Evolutionary conservation across 2,113 vertebrate species (phyloP), one percentile per base, ranked within the genome.

Genomic region (Myotis brandtii): DNA sequence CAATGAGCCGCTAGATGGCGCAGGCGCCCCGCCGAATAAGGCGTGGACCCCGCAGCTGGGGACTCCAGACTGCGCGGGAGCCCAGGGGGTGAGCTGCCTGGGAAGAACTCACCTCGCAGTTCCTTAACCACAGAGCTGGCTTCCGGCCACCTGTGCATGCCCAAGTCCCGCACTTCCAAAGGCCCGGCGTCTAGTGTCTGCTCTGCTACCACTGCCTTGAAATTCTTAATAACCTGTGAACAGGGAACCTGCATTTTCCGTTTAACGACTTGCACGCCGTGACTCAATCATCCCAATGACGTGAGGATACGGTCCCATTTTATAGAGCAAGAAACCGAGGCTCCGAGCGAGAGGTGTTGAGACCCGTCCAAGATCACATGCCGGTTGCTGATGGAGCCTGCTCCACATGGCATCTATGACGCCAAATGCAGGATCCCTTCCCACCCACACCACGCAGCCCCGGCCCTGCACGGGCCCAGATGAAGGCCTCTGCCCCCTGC

Each of bases 1-100:
- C 46, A 0, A 14, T 1, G 0, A 3, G 11, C 84, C 97, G 80
- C 97, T 95, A 97, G 97, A 77, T 96, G 96, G 97, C 6, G 95
- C 10, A 70, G 27, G 79, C 66, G 59, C 75, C 94, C 80, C 52
- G 80, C 84, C 21, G 20, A 94, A 82, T 13, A 67, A 9, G 40
- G 12, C 21, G 23, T 12, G 3, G 84, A 50, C 14, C 12, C n/a
- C 8, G 3, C 14, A 0, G 8, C 64, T 12, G 2, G 5, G 8
- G n/a, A 16, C 32, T 17, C 50, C 1, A 27, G 76, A 3, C 54
- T 9, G 13, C 23, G 23, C 79, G 0, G 6, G 25, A 40, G 46
- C n/a, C 43, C 12, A n/a, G 30, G 30, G 16, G 17, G 32, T 32
- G 62, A 5, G 50, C 37, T 2, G 79, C 32, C 6, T 1, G 4